Conservation (phyloP, 2,888 invertebrate genomes). For the Eupsilia transversa region DNA sequence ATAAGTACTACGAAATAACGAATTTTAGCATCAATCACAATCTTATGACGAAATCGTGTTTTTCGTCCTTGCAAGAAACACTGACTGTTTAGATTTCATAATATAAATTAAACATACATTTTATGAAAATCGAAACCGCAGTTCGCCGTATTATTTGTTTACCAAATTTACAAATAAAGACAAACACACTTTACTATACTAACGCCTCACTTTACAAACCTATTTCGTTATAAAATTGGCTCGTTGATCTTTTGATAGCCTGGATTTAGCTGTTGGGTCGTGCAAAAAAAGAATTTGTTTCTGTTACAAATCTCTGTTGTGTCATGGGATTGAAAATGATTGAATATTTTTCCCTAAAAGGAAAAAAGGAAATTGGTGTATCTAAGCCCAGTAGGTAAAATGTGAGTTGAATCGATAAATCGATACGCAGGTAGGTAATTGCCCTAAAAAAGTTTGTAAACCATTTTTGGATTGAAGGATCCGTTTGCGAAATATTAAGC, state of each 20-base stretch:
- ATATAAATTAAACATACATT: not conserved
- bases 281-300: conserved; percentile 14
- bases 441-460: too few species aligned
- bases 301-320: conserved; percentile 31
- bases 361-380: not conserved
- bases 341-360: conserved; percentile 36
- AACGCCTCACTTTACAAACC: conserved; percentile 8
- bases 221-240: conserved; percentile 8
- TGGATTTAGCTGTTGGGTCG: conserved; percentile 12
- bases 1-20: not conserved
- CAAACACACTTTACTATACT: not conserved
- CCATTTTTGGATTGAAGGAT: too few species aligned
- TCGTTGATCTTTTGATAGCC: conserved; percentile 18
- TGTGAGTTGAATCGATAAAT: not conserved
- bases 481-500: too few species aligned
- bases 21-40: not conserved
- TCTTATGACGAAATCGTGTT: not conserved
- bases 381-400: not conserved
- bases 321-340: conserved; percentile 13
- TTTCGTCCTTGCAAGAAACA: not conserved
- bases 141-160: not conserved
- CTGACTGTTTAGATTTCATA: not conserved
- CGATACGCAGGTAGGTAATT: not conserved
- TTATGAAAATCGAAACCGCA: not conserved
- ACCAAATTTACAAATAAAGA: not conserved